phyloP scores from a whole-genome alignment of 1,140 invertebrate genomes.

The Penaeus indicus region DNA sequence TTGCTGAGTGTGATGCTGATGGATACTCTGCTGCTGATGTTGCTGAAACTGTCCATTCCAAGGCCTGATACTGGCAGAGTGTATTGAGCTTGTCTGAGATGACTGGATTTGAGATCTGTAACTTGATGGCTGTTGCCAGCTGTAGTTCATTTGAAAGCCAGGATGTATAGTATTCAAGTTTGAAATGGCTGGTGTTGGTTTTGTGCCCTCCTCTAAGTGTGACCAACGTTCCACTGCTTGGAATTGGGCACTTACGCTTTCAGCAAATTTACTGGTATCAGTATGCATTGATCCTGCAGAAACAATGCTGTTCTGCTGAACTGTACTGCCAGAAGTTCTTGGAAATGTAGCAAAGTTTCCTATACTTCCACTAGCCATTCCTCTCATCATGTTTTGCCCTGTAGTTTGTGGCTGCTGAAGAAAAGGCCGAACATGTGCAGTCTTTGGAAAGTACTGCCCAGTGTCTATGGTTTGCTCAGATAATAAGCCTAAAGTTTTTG shows the following conservation, averaged over 20 bases:
- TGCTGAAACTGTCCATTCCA: slow-evolving; percentile 54
- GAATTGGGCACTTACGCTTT: not conserved
- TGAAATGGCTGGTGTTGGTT: slow-evolving; percentile 30
- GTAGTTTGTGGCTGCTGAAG: slow-evolving; percentile 30
- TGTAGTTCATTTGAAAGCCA: slow-evolving; percentile 43
- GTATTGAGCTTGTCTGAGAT: not conserved
- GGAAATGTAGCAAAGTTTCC: not conserved
- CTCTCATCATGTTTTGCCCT: not conserved
- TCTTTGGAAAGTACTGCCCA: slow-evolving; percentile 60
- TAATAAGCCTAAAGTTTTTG: slow-evolving; percentile 51
- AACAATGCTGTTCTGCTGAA: not conserved
- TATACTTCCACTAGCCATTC: not conserved
- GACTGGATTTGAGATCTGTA: slow-evolving; percentile 12
- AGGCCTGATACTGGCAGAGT: slow-evolving; percentile 8
- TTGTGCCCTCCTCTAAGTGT: not conserved
- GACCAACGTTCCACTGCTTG: not conserved
- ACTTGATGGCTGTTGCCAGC: slow-evolving; percentile 16
- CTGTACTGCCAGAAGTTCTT: not conserved
- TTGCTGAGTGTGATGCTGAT: slow-evolving; percentile 37
- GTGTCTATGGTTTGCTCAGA: slow-evolving; percentile 56
- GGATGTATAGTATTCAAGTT: slow-evolving; percentile 15
- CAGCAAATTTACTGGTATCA: not conserved
- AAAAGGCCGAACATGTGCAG: slow-evolving; percentile 63
- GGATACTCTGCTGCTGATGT: slow-evolving; percentile 33
- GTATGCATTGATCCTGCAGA: not conserved